phyloP scores from a whole-genome alignment of 2,888 invertebrate species.

The Nomada ruficornis region DNA sequence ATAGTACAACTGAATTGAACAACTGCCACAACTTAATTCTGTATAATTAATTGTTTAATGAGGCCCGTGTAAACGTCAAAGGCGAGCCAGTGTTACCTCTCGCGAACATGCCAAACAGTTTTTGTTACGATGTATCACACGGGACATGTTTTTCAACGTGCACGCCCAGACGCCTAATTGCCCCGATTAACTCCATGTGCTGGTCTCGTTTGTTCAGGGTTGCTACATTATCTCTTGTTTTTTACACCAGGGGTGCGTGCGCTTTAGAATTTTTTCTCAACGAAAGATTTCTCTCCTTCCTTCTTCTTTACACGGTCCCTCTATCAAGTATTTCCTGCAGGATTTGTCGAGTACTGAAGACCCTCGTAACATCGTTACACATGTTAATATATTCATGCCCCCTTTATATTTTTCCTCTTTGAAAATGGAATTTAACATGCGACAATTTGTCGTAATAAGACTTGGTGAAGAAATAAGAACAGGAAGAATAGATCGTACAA shows the following conservation, averaged over 20 bases:
- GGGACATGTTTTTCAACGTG: slow-evolving; percentile 35
- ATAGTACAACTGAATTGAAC: too few relatives aligned
- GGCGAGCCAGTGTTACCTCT: not conserved
- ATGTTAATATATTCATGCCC: not conserved
- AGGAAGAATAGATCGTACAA: not conserved
- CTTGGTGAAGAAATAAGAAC: too few relatives aligned
- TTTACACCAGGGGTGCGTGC: slow-evolving; percentile 19
- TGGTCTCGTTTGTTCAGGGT: slow-evolving; percentile 43
- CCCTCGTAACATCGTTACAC: slow-evolving; percentile 4
- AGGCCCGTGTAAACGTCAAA: not conserved
- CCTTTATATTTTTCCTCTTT: too few relatives aligned
- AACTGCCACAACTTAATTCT: not conserved
- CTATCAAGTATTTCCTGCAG: slow-evolving; percentile 34
- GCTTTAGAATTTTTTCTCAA: slow-evolving; percentile 7
- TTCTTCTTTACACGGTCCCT: slow-evolving; percentile 16
- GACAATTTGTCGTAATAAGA: not conserved
- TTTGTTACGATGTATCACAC: slow-evolving; percentile 32
- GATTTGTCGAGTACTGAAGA: slow-evolving; percentile 10
- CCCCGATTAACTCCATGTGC: slow-evolving; percentile 36
- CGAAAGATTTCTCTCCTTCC: slow-evolving; percentile 4
- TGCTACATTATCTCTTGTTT: slow-evolving; percentile 40
- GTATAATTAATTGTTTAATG: slow-evolving; percentile 2
- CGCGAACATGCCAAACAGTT: not conserved
- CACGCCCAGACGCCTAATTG: slow-evolving; percentile 43
- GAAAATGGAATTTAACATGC: not conserved